phyloP scores from a whole-genome alignment of 2,797 vertebrate genomes.

The Gorsachius magnificus region DNA sequence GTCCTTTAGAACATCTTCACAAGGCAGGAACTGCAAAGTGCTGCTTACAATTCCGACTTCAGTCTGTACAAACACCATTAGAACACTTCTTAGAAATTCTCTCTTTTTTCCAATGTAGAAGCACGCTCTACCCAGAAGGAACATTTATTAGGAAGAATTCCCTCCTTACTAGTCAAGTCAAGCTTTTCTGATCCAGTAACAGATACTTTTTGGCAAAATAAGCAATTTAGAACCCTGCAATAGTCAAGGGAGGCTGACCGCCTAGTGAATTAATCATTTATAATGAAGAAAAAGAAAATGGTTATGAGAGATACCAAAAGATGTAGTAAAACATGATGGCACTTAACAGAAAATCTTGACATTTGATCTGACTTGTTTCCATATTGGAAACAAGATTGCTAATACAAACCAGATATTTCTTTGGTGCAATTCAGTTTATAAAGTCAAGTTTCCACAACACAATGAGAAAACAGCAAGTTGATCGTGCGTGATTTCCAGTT shows the following conservation, averaged over 20 bases:
- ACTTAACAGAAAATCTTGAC: neutral
- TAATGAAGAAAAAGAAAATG: conserved; percentile 6
- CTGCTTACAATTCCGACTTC: neutral
- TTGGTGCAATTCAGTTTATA: neutral
- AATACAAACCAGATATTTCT: conserved; percentile 16
- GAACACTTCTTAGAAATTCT: neutral
- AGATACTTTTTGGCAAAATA: conserved; percentile 4
- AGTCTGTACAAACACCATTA: neutral
- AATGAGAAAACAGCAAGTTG: neutral
- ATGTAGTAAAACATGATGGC: neutral
- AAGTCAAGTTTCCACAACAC: neutral
- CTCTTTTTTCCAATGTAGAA: neutral
- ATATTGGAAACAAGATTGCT: neutral
- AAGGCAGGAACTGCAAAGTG: neutral
- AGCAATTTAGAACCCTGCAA: neutral
- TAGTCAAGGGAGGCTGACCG: neutral
- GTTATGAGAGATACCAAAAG: neutral
- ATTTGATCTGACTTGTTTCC: neutral
- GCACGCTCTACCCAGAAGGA: neutral
- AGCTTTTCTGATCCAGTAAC: neutral
- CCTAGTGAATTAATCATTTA: conserved; percentile 1
- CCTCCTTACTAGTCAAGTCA: neutral
- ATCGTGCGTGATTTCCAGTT: neutral
- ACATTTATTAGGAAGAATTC: neutral
- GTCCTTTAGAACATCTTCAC: neutral